Evolutionary conservation across 2,113 vertebrate genomes (phyloP), one percentile per base, ranked within the genome.

Genomic region (Balaenoptera acutorostrata): DNA sequence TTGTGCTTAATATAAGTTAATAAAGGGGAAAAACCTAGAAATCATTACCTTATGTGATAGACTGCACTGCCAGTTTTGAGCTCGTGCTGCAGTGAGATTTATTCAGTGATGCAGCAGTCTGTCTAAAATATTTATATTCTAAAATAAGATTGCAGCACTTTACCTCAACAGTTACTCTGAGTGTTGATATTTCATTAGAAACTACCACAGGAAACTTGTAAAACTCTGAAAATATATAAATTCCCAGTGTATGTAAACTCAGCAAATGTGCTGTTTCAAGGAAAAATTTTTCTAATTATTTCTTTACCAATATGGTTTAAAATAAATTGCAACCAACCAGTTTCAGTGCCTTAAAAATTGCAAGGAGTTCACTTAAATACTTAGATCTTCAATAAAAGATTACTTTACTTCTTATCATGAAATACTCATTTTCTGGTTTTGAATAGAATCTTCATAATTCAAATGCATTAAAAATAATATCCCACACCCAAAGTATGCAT

Each of bases 131-230:
- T 86, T 83, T 94, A 86, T 96, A 41, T 52, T 93, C 44, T 61
- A 95, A 92, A 85, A 87, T 82, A 75, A 95, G 71, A 86, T 46
- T 86, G 39, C 31, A 95, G 36, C 14, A 25, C 7, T 77, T 91
- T 95, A 88, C 64, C 29, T 84, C 75, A 18, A 83, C 20, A 86
- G 64, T 92, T 95, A 88, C 41, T 83, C 31, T 96, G 69, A 95
- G 17, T 92, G 72, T 55, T 94, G 61, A 68, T 92, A 92, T 89
- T 95, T 80, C 88, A 94, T 95, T 95, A 92, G 6, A 71, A 94
- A 89, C 31, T 85, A 94, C 33, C 29, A 63, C 39, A 36, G 77
- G 80, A 8, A 86, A 96, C 64, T 89, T 97, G 15, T 68, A 92
- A 96, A 81, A 81, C n/a, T 93, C 64, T 66, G 18, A 64, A 97